These are phyloP conservation scores for Lepisosteus osseus DNA, from an alignment of 2,113 vertebrate species.

Conservation along the genomic window DNA sequence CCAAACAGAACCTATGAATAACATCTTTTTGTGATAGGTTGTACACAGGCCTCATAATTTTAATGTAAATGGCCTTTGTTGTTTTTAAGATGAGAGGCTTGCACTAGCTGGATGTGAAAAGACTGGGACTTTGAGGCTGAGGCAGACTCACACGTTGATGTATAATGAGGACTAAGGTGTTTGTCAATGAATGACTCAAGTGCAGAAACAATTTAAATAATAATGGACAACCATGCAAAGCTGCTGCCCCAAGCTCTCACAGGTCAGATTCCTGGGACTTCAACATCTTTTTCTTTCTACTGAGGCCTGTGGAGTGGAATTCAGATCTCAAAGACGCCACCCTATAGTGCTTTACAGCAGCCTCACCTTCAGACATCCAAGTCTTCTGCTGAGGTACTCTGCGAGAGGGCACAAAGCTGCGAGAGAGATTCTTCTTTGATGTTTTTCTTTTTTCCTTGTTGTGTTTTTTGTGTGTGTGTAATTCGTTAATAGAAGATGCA, in stretches of 20 bases:
- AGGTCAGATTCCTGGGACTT: slow-evolving; percentile 7
- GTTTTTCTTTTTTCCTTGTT: slow-evolving; percentile 33
- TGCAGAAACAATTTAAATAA: slow-evolving; percentile 21
- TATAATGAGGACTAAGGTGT: slow-evolving; percentile 2
- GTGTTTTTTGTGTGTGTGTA: slow-evolving; percentile 31
- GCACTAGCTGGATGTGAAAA: background rate
- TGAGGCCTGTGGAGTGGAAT: slow-evolving; percentile 10
- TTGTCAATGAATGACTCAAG: slow-evolving; percentile 20
- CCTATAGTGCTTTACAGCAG: background rate
- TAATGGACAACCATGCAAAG: slow-evolving; percentile 12
- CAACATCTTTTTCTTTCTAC: slow-evolving; percentile 14
- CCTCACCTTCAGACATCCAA: background rate
- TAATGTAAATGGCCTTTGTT: background rate
- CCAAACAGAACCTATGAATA: too few relatives aligned
- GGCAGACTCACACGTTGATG: too few relatives aligned
- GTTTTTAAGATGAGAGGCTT: background rate
- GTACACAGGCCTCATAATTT: too few relatives aligned
- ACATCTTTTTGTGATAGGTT: too few relatives aligned
- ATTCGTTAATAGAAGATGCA: slow-evolving; percentile 10
- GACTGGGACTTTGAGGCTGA: too few relatives aligned
- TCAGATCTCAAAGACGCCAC: slow-evolving; percentile 20
- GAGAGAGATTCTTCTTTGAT: slow-evolving; percentile 8
- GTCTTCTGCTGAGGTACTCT: slow-evolving; percentile 8
- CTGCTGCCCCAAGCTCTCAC: background rate
- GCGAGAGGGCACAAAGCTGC: background rate